Evolutionary conservation across 2,797 vertebrate species (phyloP).

Genomic region (Sus cebifrons): DNA sequence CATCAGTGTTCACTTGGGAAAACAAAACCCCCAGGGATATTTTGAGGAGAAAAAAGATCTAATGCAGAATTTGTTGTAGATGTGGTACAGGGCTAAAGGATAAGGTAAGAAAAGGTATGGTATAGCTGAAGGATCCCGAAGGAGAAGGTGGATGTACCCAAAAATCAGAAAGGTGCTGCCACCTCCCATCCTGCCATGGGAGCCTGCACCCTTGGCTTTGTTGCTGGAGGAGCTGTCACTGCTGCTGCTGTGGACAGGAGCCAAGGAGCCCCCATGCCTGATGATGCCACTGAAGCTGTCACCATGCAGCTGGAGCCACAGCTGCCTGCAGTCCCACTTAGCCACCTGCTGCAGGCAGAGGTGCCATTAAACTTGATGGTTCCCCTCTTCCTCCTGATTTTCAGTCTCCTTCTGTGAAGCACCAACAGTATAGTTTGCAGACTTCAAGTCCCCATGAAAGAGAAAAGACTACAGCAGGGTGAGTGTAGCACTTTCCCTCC

Average conservation of each 20-base stretch:
- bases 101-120: neutral
- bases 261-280: neutral
- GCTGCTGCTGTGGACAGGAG: neutral
- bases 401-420: neutral
- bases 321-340: too few species aligned
- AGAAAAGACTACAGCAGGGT: neutral
- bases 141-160: neutral
- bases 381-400: too few species aligned
- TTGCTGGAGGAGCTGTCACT: too few species aligned
- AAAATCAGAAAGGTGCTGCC: neutral
- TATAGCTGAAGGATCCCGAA: neutral
- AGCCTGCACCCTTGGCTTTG: too few species aligned
- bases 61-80: neutral
- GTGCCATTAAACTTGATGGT: neutral
- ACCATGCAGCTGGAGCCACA: neutral
- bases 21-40: neutral
- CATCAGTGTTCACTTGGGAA: neutral
- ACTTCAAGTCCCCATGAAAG: neutral
- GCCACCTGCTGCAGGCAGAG: neutral
- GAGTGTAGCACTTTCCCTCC: neutral
- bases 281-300: neutral
- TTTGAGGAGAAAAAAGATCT: neutral
- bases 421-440: neutral
- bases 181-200: fast-evolving
- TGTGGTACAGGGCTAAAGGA: too few species aligned